Conservation (phyloP, 2,797 vertebrate genomes). For the Galagoides demidoff region DNA sequence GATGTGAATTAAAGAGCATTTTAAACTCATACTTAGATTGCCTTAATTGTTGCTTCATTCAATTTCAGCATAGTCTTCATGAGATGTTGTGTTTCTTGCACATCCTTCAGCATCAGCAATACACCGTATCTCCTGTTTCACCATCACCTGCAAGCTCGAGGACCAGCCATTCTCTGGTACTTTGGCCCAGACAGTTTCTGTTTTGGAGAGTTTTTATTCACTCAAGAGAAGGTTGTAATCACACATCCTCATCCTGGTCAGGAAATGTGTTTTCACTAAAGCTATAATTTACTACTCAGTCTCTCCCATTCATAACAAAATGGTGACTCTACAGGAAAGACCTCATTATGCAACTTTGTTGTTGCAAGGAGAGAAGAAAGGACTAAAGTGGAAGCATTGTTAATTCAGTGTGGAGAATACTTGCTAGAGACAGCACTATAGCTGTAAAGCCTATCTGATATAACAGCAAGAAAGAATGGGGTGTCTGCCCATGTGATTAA, state of each 20-base stretch:
- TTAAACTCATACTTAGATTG: constrained; percentile 29
- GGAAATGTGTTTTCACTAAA: constrained; percentile 62
- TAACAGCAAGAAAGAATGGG: background rate
- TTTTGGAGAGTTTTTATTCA: constrained; percentile 4
- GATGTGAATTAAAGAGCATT: background rate
- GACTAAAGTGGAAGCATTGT: background rate
- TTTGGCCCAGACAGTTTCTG: background rate
- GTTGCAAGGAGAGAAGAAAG: background rate
- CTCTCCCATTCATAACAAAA: constrained; percentile 8
- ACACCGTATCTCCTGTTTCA: background rate
- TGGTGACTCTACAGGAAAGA: background rate
- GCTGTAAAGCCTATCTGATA: background rate
- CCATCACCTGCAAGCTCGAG: background rate
- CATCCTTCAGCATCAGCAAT: background rate
- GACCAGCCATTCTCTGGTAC: background rate
- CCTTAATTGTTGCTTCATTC: background rate
- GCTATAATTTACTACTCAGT: background rate
- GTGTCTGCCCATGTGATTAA: background rate
- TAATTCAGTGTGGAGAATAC: background rate
- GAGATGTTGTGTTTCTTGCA: background rate
- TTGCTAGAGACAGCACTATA: background rate
- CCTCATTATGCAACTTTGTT: background rate
- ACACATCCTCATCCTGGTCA: background rate
- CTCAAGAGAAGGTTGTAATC: background rate
- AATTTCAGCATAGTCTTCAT: background rate